Base-by-base conservation (phyloP, 2,888 invertebrate genomes). In the Campoplex capitator region DNA sequence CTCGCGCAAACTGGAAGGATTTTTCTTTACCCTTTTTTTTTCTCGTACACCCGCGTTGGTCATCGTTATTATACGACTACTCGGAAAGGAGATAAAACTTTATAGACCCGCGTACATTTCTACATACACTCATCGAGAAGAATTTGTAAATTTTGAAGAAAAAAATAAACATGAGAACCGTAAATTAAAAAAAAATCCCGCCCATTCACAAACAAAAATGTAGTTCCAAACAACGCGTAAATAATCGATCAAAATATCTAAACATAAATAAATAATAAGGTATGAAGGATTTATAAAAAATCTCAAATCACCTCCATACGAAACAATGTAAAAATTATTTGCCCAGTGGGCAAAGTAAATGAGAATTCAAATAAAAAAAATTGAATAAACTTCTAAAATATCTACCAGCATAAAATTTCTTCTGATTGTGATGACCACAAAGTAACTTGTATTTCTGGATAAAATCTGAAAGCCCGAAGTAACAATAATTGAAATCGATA, bases 21-120 rank as follows among this genome's bases (percentile, higher is more conserved):
- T 73, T 73, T 81, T 62, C 54, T 80, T 65, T 48, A 11, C 16
- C 32, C 68, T 67, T 68, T 75, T 74, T 67, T 68, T 75, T 74
- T 51, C 54, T 78, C 68, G 79, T 51, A 70, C 70, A 71, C 76
- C 80, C 54, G 65, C 76, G 74, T 74, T 51, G 58, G 56, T 58
- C 62, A 75, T 70, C 68, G 68, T 32, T 80, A 70, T 51, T 68
- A 28, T 67, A 73, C 68, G 74, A 74, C 38, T 80, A 80, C 78
- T 73, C 51, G 83, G 54, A 80, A 86, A 75, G 8, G 51, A 70
- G 71, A 85, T 78, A 78, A 79, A 78, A 42, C 54, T 45, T 62
- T 73, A 28, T 51, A 8, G 70, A 67, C 67, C 71, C 32, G 62
- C 32, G 45, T 32, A 7, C 18, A 28, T 54, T 45, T 65, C 16